Conservation (phyloP, 2,888 invertebrate genomes). For the Athetis lepigone region DNA sequence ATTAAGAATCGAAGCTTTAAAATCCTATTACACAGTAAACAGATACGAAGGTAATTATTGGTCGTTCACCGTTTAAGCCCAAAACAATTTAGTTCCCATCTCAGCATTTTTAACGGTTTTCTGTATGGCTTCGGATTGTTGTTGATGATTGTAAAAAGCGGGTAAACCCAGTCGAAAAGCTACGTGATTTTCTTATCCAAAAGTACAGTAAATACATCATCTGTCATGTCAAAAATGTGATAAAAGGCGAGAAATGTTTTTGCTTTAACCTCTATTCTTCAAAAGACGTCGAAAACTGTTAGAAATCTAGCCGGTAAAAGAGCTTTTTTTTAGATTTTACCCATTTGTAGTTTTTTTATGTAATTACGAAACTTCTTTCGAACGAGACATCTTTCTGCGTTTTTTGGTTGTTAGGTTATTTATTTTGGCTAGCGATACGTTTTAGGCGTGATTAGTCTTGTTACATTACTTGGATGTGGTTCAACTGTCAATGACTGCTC, state of each 20-base stretch:
- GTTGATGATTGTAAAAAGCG: conserved; percentile 17
- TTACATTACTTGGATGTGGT: background rate
- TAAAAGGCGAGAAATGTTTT: conserved; percentile 3
- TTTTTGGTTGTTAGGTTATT: background rate
- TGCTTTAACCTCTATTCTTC: background rate
- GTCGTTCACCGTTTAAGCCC: conserved; percentile 18
- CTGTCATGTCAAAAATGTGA: background rate
- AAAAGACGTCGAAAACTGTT: conserved; percentile 19
- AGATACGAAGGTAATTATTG: background rate
- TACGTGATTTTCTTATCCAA: background rate
- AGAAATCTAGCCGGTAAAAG: background rate
- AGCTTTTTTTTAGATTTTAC: background rate
- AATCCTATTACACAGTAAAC: conserved; percentile 8
- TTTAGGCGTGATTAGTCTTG: no score
- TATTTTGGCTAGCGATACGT: background rate
- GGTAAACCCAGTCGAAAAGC: conserved; percentile 6
- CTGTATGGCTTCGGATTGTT: conserved; percentile 3
- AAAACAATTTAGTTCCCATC: conserved; percentile 10
- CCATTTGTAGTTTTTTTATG: conserved; percentile 1
- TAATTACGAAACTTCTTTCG: conserved; percentile 9
- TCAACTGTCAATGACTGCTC: no score
- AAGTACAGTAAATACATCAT: conserved; percentile 2
- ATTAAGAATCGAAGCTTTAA: background rate
- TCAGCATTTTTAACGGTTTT: background rate
- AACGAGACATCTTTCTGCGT: background rate